A percentile compares a stretch with the other conserved stretches of the same genome.
phyloP scores from a whole-genome alignment of 2,888 invertebrate genomes.

The Gerosis bhagava region DNA sequence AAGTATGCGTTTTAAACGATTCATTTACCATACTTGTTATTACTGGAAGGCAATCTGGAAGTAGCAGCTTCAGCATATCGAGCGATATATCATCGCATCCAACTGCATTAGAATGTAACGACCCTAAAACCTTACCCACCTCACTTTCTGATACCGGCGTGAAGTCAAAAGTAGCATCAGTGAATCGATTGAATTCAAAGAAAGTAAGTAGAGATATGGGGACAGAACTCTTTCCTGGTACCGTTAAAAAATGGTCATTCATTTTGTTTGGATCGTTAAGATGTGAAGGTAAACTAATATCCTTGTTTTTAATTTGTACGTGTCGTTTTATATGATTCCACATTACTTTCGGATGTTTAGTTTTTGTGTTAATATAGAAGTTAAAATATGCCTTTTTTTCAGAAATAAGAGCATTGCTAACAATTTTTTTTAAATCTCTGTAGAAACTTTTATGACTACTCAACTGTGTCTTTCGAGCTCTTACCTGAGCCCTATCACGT shows the following conservation, averaged over 20 bases:
- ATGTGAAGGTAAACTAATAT: not conserved
- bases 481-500: not conserved
- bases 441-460: not conserved
- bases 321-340: not conserved
- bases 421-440: not conserved
- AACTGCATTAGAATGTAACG: not conserved
- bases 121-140: not conserved
- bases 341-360: not conserved
- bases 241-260: not conserved
- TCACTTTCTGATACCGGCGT: not conserved
- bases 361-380: not conserved
- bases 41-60: not conserved
- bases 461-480: not conserved
- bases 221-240: not conserved
- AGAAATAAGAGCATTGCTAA: not conserved
- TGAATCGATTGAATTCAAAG: not conserved
- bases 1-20: not conserved
- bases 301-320: not conserved
- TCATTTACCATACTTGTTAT: not conserved
- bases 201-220: not conserved
- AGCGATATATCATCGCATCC: not conserved
- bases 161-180: not conserved
- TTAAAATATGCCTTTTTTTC: not conserved
- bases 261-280: not conserved
- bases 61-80: conserved; percentile 1